Evolutionary conservation across 2,888 invertebrate genomes (phyloP).

Genomic region (Oscheius myriophilus): DNA sequence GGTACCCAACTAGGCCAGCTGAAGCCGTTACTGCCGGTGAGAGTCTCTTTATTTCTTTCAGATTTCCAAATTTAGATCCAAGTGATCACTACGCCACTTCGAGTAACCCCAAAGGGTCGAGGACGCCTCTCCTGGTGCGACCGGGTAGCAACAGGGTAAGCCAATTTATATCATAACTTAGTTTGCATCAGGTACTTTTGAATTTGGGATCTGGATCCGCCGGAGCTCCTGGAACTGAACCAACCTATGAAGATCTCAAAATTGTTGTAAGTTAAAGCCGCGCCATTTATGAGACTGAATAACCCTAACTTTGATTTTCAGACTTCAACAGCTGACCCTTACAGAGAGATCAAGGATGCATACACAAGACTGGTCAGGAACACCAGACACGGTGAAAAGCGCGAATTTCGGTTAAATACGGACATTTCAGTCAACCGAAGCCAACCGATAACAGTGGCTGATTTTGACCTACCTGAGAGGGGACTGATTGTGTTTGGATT

Average conservation of each 20-base stretch:
- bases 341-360: constrained; percentile 36
- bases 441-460: constrained; percentile 48
- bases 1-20: constrained; percentile 48
- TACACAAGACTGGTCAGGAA: constrained; percentile 7
- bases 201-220: not conserved
- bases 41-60: too few species aligned
- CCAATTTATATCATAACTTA: not conserved
- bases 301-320: constrained; percentile 7
- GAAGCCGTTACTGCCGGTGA: not conserved
- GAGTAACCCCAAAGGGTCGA: too few species aligned
- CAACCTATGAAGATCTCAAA: constrained; percentile 37
- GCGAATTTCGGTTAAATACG: not conserved
- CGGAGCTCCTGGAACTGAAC: constrained; percentile 23
- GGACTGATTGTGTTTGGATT: constrained; percentile 56
- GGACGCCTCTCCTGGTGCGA: too few species aligned
- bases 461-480: constrained; percentile 57
- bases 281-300: not conserved
- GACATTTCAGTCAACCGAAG: constrained; percentile 28
- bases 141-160: not conserved
- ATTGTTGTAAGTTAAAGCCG: not conserved
- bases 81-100: too few species aligned
- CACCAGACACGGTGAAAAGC: constrained; percentile 14
- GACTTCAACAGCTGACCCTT: constrained; percentile 33
- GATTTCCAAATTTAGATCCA: too few species aligned
- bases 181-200: not conserved